These are phyloP conservation scores for Zaprionus gabonicus DNA, from an alignment of 1,140 invertebrate genomes.

Conservation along the genomic window DNA sequence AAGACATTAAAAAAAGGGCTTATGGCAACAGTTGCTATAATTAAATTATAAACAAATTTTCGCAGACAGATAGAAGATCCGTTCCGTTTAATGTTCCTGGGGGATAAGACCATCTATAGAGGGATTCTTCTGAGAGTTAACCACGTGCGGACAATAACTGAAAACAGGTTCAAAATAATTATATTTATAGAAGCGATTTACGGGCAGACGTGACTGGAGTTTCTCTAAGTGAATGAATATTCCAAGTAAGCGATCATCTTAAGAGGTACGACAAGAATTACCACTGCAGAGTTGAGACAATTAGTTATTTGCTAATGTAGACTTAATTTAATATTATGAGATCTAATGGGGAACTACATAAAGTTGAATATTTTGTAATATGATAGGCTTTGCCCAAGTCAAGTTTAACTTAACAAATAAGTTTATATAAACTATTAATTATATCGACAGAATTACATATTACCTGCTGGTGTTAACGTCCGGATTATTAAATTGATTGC, in stretches of 20 bases:
- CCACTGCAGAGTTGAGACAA: not conserved
- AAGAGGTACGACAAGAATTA: not conserved
- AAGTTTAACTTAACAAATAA: not conserved
- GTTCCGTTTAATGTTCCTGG: not conserved
- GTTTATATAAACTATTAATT: not conserved
- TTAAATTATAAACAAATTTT: not conserved
- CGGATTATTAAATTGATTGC: not conserved
- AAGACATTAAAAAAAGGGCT: not conserved
- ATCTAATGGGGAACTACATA: too few species aligned
- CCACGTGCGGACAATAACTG: not conserved
- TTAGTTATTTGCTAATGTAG: not conserved
- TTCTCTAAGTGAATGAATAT: not conserved
- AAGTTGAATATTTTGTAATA: too few species aligned
- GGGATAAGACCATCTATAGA: not conserved
- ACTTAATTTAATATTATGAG: too few species aligned
- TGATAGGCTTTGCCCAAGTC: not conserved
- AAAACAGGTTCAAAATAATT: not conserved
- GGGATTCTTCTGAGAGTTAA: not conserved
- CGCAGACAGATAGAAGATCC: not conserved
- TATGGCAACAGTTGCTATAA: not conserved
- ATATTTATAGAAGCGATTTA: not conserved
- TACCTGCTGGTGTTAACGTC: not conserved
- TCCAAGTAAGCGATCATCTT: not conserved
- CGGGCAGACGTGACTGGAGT: not conserved
- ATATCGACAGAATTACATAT: not conserved